These are phyloP conservation scores for Melanchra persicariae DNA, from an alignment of 2,888 invertebrate genomes.

Conservation along the genomic window DNA sequence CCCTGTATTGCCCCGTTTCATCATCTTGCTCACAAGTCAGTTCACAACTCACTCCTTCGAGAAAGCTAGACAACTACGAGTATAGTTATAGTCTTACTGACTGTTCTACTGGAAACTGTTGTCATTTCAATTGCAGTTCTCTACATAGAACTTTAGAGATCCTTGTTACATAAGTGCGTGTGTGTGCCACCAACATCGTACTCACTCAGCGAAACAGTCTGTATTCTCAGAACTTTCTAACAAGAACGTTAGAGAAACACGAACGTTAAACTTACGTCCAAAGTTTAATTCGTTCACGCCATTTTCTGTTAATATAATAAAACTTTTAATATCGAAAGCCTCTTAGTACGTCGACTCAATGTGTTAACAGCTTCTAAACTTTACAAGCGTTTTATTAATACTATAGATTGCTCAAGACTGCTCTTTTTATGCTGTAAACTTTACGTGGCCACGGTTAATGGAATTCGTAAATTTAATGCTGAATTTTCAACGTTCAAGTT, in stretches of 20 bases:
- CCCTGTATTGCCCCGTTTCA: neutral
- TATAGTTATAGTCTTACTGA: conserved; percentile 3
- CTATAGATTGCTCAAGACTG: conserved; percentile 42
- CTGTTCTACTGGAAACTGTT: conserved; percentile 37
- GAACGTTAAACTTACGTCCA: conserved; percentile 40
- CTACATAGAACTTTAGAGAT: conserved; percentile 23
- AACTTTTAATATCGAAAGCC: conserved; percentile 49
- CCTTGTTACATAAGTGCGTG: conserved; percentile 13
- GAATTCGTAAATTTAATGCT: conserved; percentile 57
- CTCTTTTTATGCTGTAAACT: conserved; percentile 50
- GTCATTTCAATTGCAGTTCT: conserved; percentile 35
- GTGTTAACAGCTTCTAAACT: conserved; percentile 51
- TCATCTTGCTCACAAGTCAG: conserved; percentile 28
- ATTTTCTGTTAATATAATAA: conserved; percentile 49
- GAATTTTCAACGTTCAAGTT: conserved; percentile 52
- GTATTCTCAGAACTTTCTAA: conserved; percentile 40
- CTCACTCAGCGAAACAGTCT: conserved; percentile 7
- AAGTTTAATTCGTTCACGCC: conserved; percentile 60
- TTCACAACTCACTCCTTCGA: conserved; percentile 8
- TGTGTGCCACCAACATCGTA: conserved; percentile 20
- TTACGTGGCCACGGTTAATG: conserved; percentile 44
- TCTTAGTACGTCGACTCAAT: conserved; percentile 40
- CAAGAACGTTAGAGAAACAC: conserved; percentile 38
- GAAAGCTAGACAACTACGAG: too few species aligned
- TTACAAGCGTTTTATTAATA: conserved; percentile 48